Conservation (phyloP, 2,113 vertebrate genomes). For the Aspidoscelis tigris region DNA sequence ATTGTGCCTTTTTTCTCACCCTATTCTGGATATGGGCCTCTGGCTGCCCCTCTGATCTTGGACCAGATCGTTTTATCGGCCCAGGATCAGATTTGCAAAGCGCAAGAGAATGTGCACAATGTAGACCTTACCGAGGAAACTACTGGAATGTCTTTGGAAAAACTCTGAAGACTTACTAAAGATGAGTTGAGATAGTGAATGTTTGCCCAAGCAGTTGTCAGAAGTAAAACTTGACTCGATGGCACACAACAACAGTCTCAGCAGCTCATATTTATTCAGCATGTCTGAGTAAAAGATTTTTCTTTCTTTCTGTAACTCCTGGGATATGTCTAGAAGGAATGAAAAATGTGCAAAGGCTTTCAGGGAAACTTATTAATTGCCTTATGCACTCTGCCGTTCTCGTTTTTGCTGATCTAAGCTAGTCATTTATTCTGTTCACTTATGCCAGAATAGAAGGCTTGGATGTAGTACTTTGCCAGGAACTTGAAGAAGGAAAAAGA, state of each 20-base stretch:
- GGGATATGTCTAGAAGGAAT: background rate
- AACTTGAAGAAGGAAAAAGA: background rate
- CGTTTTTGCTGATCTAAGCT: constrained; percentile 19
- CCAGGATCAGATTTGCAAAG: background rate
- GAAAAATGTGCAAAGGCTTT: constrained; percentile 15
- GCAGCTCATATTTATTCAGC: background rate
- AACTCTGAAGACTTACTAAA: too few relatives aligned
- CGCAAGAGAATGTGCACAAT: too few relatives aligned
- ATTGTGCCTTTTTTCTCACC: too few relatives aligned
- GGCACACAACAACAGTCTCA: too few relatives aligned
- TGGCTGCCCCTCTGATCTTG: too few relatives aligned
- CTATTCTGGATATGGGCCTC: background rate
- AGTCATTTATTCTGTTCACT: constrained; percentile 6
- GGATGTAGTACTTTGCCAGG: constrained; percentile 6
- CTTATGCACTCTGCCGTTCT: background rate
- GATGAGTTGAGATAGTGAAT: too few relatives aligned
- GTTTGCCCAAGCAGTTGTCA: too few relatives aligned
- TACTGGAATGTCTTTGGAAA: too few relatives aligned
- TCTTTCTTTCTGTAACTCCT: background rate
- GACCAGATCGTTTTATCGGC: too few relatives aligned
- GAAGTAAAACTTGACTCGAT: too few relatives aligned
- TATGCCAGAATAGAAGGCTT: background rate
- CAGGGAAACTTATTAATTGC: constrained; percentile 17
- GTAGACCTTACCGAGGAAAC: too few relatives aligned
- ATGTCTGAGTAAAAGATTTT: background rate